These are phyloP conservation scores for Drosophila monieri DNA, from an alignment of 2,888 invertebrate genomes.

Conservation along the genomic window DNA sequence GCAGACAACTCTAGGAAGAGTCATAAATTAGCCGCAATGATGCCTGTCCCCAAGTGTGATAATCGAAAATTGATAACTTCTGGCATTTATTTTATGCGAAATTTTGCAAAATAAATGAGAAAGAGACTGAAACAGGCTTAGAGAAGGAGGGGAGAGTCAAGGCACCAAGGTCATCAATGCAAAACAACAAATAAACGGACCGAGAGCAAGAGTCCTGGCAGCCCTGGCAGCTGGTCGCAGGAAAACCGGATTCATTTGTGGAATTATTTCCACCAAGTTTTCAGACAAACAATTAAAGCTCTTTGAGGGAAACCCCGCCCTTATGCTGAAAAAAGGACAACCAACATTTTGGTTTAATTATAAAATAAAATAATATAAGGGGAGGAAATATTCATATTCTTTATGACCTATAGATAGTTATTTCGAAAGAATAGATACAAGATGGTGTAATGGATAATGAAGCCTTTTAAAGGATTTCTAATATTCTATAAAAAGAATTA, in stretches of 20 bases:
- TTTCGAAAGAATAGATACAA: neutral
- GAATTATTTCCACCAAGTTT: constrained; percentile 30
- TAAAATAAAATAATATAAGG: neutral
- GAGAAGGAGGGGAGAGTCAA: constrained; percentile 10
- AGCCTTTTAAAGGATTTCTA: too few species aligned
- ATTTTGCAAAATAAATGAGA: neutral
- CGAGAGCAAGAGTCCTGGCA: constrained; percentile 40
- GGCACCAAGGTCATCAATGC: constrained; percentile 14
- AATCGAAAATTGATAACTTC: constrained; percentile 51
- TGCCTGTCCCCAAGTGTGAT: constrained; percentile 39
- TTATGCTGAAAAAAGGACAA: constrained; percentile 30
- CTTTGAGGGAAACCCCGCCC: constrained; percentile 42
- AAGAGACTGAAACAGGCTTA: neutral
- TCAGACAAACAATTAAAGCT: constrained; percentile 40
- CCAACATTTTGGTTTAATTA: constrained; percentile 23
- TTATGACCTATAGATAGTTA: neutral
- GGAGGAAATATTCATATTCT: neutral
- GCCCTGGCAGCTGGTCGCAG: constrained; percentile 45
- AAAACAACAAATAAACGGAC: constrained; percentile 6
- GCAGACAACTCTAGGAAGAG: constrained; percentile 45
- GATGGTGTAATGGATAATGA: neutral
- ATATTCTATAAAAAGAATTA: too few species aligned
- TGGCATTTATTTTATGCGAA: constrained; percentile 19
- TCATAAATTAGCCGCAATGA: constrained; percentile 47
- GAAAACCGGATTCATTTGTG: constrained; percentile 41